A percentile compares a stretch with the other conserved stretches of the same genome.
Conservation (phyloP, 1,140 invertebrate species). For the Magallana angulata region DNA sequence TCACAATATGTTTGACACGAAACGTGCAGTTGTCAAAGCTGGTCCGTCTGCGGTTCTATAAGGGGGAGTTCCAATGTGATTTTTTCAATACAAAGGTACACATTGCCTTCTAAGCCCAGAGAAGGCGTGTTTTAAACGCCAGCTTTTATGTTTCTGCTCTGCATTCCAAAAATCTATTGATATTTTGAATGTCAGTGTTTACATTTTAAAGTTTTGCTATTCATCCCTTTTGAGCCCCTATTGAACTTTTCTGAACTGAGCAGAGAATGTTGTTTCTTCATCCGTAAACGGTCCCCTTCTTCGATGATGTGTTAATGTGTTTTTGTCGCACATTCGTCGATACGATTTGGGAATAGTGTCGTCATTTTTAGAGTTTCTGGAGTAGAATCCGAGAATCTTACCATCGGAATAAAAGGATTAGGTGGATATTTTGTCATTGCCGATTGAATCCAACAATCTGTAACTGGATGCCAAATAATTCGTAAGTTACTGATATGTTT, state of each 20-base stretch:
- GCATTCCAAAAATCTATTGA: constrained; percentile 10
- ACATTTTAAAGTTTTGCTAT: constrained; percentile 4
- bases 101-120: too few relatives aligned
- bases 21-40: background rate
- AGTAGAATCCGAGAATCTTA: background rate
- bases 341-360: background rate
- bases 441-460: background rate
- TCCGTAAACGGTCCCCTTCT: constrained; percentile 1
- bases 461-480: background rate
- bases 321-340: background rate
- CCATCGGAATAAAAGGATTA: background rate
- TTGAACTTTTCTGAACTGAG: background rate
- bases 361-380: background rate
- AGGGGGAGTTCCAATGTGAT: too few relatives aligned
- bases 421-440: background rate
- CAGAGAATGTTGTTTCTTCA: constrained; percentile 15
- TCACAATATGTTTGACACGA: background rate
- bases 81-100: too few relatives aligned
- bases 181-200: constrained; percentile 18
- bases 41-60: too few relatives aligned
- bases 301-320: background rate
- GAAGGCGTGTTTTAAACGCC: too few relatives aligned
- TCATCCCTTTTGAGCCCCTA: constrained; percentile 29
- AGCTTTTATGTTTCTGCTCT: background rate
- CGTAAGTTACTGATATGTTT: background rate